Evolutionary conservation across 2,888 invertebrate species (phyloP).

Genomic region (Acleris literana): DNA sequence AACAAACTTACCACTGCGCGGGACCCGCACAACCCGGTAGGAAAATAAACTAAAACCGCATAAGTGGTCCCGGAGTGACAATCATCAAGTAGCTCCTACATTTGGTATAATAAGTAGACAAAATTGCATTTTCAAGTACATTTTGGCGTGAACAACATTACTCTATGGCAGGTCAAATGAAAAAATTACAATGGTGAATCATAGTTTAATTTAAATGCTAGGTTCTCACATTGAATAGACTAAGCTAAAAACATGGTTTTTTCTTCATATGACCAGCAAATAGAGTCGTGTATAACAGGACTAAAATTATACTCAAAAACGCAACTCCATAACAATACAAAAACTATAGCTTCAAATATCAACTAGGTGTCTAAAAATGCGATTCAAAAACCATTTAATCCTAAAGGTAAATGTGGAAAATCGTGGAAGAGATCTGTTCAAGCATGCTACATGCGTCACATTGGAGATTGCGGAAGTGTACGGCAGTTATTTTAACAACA

Average conservation of each 20-base stretch:
- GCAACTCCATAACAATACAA: conserved; percentile 26
- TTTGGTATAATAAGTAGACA: conserved; percentile 31
- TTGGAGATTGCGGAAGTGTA: background rate
- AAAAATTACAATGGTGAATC: no score
- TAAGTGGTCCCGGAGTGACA: conserved; percentile 54
- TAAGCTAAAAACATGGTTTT: background rate
- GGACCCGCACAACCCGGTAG: conserved; percentile 3
- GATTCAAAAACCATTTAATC: conserved; percentile 9
- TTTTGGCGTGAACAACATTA: no score
- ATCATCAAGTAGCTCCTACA: conserved; percentile 30
- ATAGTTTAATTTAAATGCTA: no score
- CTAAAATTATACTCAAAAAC: conserved; percentile 11
- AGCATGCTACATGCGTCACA: no score
- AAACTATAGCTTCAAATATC: conserved; percentile 17
- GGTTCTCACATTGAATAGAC: no score
- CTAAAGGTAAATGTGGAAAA: background rate
- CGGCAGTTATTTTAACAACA: no score
- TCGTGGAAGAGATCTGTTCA: conserved; percentile 1
- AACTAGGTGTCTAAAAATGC: conserved; percentile 19
- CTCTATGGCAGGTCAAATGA: no score
- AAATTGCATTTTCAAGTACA: conserved; percentile 28
- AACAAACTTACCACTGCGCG: conserved; percentile 6
- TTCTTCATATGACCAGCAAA: no score
- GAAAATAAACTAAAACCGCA: conserved; percentile 45
- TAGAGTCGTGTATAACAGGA: no score